Evolutionary conservation across 2,888 invertebrate species (phyloP).

Genomic region (Taphrorychus bicolor): DNA sequence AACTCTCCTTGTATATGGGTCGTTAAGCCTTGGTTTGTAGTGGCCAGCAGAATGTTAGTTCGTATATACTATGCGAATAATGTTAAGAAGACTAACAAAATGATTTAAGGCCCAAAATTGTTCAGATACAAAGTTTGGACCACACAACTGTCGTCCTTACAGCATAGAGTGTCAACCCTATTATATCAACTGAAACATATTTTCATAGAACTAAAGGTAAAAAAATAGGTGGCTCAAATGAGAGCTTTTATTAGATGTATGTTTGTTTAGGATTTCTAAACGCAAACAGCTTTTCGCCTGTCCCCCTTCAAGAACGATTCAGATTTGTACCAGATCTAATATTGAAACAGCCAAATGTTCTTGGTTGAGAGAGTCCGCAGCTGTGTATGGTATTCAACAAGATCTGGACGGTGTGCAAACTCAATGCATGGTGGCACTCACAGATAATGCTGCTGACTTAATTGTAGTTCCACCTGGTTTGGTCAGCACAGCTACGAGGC

Average conservation of each 20-base stretch:
- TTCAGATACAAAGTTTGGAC: slow-evolving; percentile 56
- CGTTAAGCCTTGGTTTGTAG: slow-evolving; percentile 78
- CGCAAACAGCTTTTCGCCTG: slow-evolving; percentile 73
- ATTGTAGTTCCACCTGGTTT: slow-evolving; percentile 76
- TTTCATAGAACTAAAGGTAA: slow-evolving; percentile 65
- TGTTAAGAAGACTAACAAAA: too few relatives aligned
- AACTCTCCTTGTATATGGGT: slow-evolving; percentile 79
- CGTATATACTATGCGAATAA: too few relatives aligned
- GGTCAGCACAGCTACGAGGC: slow-evolving; percentile 73
- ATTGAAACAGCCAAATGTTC: slow-evolving; percentile 79
- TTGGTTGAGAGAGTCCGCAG: slow-evolving; percentile 76
- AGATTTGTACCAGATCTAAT: slow-evolving; percentile 72
- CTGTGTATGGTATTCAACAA: slow-evolving; percentile 79
- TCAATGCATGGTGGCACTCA: slow-evolving; percentile 74
- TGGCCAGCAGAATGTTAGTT: slow-evolving; percentile 72
- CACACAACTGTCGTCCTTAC: slow-evolving; percentile 57
- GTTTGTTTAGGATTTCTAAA: slow-evolving; percentile 61
- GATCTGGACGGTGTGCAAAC: slow-evolving; percentile 77
- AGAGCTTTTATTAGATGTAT: too few relatives aligned
- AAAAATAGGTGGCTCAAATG: background rate
- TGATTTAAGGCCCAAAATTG: slow-evolving; percentile 51
- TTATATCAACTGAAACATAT: slow-evolving; percentile 71
- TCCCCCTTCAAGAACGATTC: slow-evolving; percentile 68
- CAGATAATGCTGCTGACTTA: slow-evolving; percentile 71
- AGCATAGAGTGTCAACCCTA: slow-evolving; percentile 65